Base-by-base conservation (phyloP, 2,888 invertebrate genomes). In the Linyphia triangularis region DNA sequence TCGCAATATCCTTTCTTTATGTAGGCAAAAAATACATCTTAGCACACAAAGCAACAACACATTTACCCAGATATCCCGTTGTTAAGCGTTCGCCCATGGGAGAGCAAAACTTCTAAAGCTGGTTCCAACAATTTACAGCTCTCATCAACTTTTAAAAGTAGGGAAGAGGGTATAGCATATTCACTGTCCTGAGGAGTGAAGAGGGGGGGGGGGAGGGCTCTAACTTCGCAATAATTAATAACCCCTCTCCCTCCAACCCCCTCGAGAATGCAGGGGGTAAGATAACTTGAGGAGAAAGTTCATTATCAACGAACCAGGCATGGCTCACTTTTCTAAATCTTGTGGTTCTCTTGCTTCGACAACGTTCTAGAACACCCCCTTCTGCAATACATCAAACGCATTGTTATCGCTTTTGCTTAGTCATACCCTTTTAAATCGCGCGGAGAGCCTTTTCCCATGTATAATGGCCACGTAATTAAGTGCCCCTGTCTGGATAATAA, bases 341-440 rank as follows among this genome's bases (percentile, higher is more conserved):
- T 67, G 84, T 26, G 84, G 84, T 84, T 83, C 73, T 19, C 72
- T 57, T 7, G 22, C 69, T 81, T 69, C 79, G 79, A 69, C 79
- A 81, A 24, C 26, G 70, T 16, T 37, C 40, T 19, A 43, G 67
- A n/a, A 51, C 33, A 51, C 73, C 57, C 51, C 6, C 30, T 57
- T 61, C 63, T 63, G 83, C 75, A 28, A 84, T 84, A 84, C 84
- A 84, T 84, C 84, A 84, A 84, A 84, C 65, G 84, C 84, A 84
- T 84, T 84, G 84, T 84, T 84, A 77, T 51, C 26, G 67, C 51
- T 51, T n/a, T 51, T 51, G 51, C 51, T 51, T 51, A 51, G 51
- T 51, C 51, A 51, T 51, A 16, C 16, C 51, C n/a, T 51, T 51
- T 51, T n/a, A 72, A 30, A 33, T 37, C 43, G n/a, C 30, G 6